phyloP scores from a whole-genome alignment of 2,888 invertebrate species.

The Leucoptera coffeella region DNA sequence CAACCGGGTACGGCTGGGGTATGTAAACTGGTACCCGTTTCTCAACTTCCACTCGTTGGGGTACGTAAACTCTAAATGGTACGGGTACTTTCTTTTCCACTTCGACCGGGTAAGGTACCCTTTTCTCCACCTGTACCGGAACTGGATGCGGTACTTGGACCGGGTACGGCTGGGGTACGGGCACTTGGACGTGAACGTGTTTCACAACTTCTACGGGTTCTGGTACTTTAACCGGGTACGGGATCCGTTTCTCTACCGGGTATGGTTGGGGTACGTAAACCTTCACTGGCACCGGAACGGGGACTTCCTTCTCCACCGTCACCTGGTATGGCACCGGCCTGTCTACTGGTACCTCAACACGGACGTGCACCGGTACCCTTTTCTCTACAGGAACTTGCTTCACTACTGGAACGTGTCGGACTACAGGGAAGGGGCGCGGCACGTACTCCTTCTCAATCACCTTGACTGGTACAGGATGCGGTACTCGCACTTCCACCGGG shows the following conservation, averaged over 20 bases:
- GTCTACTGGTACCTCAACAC: slow-evolving; percentile 16
- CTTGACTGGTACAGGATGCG: slow-evolving; percentile 43
- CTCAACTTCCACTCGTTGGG: slow-evolving; percentile 22
- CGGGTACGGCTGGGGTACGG: slow-evolving; percentile 41
- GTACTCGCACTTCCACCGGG: slow-evolving; percentile 20
- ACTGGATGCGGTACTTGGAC: slow-evolving; percentile 48
- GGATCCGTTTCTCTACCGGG: slow-evolving; percentile 40
- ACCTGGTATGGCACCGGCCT: slow-evolving; percentile 12
- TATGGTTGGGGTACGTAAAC: slow-evolving; percentile 9
- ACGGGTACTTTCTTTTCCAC: slow-evolving; percentile 40
- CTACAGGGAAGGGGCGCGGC: slow-evolving; percentile 38
- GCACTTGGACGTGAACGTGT: slow-evolving; percentile 32
- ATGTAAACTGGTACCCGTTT: slow-evolving; percentile 23
- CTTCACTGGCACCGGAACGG: slow-evolving; percentile 35
- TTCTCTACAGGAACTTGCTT: slow-evolving; percentile 38
- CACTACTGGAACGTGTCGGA: slow-evolving; percentile 32
- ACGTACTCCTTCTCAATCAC: slow-evolving; percentile 44
- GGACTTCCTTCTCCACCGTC: slow-evolving; percentile 21
- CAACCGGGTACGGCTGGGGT: slow-evolving; percentile 20
- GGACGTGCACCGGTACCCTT: slow-evolving; percentile 20
- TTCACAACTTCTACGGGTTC: slow-evolving; percentile 35
- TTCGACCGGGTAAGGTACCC: slow-evolving; percentile 34
- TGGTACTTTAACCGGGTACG: slow-evolving; percentile 37
- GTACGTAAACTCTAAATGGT: slow-evolving; percentile 12
- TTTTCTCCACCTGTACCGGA: slow-evolving; percentile 38